A percentile compares a stretch with the other conserved stretches of the same genome.
phyloP scores from a whole-genome alignment of 2,797 vertebrate species.

The Onychomys torridus region DNA sequence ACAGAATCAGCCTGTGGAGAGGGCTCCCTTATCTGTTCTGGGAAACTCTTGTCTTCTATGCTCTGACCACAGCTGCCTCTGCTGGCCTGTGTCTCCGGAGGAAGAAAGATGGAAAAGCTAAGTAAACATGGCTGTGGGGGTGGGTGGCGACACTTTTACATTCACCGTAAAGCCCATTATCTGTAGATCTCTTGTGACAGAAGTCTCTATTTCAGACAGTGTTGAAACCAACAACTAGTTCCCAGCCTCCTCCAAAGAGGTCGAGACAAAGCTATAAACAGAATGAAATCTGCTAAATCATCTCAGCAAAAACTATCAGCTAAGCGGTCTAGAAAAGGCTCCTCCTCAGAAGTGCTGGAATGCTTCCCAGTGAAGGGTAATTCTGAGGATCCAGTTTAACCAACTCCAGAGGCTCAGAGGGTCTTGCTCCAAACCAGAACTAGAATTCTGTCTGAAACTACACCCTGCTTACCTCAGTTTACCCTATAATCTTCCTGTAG shows the following conservation, averaged over 20 bases:
- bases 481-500: not conserved
- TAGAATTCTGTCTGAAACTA: not conserved
- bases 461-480: not conserved
- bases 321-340: not conserved
- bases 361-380: not conserved
- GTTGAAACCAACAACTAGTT: slow-evolving; percentile 35
- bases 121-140: slow-evolving; percentile 4
- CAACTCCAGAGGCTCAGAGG: not conserved
- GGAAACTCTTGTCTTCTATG: not conserved
- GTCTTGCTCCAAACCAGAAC: not conserved
- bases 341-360: not conserved
- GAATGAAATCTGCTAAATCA: slow-evolving; percentile 28
- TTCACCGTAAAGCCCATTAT: not conserved
- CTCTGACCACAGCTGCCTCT: not conserved
- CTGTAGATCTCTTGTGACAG: not conserved
- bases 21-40: not conserved
- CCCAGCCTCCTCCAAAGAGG: not conserved
- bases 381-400: not conserved
- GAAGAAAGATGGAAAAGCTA: not conserved
- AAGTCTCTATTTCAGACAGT: not conserved
- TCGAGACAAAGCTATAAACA: not conserved
- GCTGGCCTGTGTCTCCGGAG: not conserved
- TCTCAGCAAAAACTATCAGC: not conserved
- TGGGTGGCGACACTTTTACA: not conserved
- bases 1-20: not conserved